phyloP scores from a whole-genome alignment of 1,140 invertebrate genomes.

The Samia ricini region DNA sequence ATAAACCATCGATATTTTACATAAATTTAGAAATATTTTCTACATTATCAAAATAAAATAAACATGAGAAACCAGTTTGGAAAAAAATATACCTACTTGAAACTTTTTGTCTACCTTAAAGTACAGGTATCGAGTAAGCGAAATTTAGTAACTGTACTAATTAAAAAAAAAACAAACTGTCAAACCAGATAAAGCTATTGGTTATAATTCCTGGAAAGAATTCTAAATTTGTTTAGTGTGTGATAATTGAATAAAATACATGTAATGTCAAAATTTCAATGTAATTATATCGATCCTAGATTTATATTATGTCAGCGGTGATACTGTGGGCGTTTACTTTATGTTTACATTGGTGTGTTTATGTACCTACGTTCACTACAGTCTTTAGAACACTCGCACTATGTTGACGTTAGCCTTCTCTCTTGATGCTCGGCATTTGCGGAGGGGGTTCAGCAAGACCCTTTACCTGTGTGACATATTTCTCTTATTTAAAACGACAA shows the following conservation, averaged over 20 bases:
- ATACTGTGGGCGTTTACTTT: not conserved
- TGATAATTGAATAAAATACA: no score
- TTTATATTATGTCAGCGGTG: not conserved
- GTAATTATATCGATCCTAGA: not conserved
- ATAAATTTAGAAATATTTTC: not conserved
- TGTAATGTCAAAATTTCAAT: not conserved
- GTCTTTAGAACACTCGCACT: constrained; percentile 48
- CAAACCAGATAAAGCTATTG: no score
- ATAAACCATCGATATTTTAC: no score
- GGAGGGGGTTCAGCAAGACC: constrained; percentile 67
- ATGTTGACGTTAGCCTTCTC: constrained; percentile 55
- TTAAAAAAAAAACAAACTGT: not conserved
- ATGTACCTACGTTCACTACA: constrained; percentile 49
- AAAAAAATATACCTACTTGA: no score
- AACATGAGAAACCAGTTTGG: no score
- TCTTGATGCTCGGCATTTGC: constrained; percentile 71
- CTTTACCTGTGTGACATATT: constrained; percentile 50
- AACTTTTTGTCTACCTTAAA: no score
- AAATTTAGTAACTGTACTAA: not conserved
- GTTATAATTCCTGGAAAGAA: no score
- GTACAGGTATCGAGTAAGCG: no score
- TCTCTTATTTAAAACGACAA: not conserved
- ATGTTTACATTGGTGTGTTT: constrained; percentile 63
- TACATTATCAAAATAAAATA: not conserved
- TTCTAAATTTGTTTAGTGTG: no score